phyloP scores from a whole-genome alignment of 2,797 vertebrate species.

The Odontamblyopus lacepedii region DNA sequence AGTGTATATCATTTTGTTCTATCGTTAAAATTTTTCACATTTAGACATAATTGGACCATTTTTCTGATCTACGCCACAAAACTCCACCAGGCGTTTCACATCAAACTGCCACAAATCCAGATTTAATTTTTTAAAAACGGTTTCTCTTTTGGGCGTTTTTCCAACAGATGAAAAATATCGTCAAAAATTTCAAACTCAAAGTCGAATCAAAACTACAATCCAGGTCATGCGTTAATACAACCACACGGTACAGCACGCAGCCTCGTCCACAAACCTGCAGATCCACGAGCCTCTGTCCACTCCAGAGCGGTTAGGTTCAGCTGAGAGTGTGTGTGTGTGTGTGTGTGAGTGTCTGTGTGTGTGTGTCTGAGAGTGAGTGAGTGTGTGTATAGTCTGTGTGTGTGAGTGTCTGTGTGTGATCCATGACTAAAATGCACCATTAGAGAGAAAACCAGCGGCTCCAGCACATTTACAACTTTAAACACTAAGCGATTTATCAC shows the following conservation, averaged over 20 bases:
- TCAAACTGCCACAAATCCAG: slow-evolving; percentile 8
- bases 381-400: no score
- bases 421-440: no score
- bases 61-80: slow-evolving; percentile 13
- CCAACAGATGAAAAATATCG: slow-evolving; percentile 10
- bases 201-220: slow-evolving; percentile 12
- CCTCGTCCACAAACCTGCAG: neutral
- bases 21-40: slow-evolving; percentile 8
- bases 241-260: neutral
- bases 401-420: no score
- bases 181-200: neutral
- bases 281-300: no score
- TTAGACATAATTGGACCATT: slow-evolving; percentile 10
- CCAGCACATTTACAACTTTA: no score
- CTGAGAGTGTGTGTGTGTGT: no score
- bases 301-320: neutral
- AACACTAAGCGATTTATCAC: no score
- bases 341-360: no score
- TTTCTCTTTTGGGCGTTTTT: neutral
- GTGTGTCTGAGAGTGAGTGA: no score
- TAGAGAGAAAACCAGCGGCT: no score
- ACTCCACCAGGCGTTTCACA: slow-evolving; percentile 10
- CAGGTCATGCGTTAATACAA: slow-evolving; percentile 12
- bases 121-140: neutral
- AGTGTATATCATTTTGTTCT: slow-evolving; percentile 7